phyloP scores from a whole-genome alignment of 2,797 vertebrate genomes.

The Protosalanx chinensis region DNA sequence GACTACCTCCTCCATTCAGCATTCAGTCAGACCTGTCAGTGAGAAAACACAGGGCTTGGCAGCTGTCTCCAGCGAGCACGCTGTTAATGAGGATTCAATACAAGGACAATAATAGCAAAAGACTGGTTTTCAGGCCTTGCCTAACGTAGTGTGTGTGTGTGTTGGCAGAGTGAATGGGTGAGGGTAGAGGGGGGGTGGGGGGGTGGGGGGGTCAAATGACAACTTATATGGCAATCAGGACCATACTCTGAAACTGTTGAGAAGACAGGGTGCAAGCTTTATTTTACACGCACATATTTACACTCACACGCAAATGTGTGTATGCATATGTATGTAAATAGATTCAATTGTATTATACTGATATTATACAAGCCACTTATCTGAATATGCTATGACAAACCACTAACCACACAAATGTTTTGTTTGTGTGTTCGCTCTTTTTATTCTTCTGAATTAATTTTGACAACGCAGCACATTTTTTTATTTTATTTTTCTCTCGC shows the following conservation, averaged over 20 bases:
- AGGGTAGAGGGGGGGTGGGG: not conserved
- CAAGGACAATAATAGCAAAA: conserved; percentile 47
- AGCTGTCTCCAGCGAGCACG: conserved; percentile 14
- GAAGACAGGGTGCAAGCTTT: conserved; percentile 75
- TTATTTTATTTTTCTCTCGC: conserved; percentile 51
- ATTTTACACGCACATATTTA: conserved; percentile 76
- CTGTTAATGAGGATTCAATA: conserved; percentile 44
- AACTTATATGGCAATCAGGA: conserved; percentile 62
- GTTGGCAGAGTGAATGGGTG: conserved; percentile 19
- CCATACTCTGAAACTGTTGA: conserved; percentile 65
- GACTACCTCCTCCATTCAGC: conserved; percentile 38
- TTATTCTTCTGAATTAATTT: conserved; percentile 58
- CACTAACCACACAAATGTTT: conserved; percentile 78
- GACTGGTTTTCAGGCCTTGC: conserved; percentile 49
- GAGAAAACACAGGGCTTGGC: conserved; percentile 32
- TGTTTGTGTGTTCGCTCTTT: conserved; percentile 69
- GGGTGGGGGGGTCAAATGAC: conserved; percentile 33
- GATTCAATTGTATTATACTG: conserved; percentile 72
- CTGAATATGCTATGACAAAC: conserved; percentile 76
- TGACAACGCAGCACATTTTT: conserved; percentile 68
- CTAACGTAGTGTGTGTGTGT: conserved; percentile 42
- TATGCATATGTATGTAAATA: conserved; percentile 74
- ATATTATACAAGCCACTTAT: conserved; percentile 81
- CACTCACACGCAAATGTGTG: conserved; percentile 69
- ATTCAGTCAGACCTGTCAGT: conserved; percentile 33